phyloP scores from a whole-genome alignment of 2,888 invertebrate genomes.

The Tiliacea citrago region DNA sequence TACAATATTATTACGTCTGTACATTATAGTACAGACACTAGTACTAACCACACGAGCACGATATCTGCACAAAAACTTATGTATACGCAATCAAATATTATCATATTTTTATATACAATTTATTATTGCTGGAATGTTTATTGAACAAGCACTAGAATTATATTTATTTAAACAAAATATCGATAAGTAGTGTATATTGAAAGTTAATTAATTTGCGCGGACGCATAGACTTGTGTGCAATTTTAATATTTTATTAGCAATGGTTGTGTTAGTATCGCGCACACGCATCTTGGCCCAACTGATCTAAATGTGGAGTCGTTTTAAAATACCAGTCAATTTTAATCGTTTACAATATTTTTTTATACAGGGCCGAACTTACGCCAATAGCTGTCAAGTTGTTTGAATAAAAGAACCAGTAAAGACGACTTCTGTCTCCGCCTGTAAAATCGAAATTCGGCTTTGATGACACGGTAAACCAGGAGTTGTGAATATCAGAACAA shows the following conservation, averaged over 20 bases:
- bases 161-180: slow-evolving; percentile 25
- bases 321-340: slow-evolving; percentile 60
- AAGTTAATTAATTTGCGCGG: slow-evolving; percentile 44
- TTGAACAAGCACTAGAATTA: slow-evolving; percentile 29
- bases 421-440: slow-evolving; percentile 10
- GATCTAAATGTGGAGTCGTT: slow-evolving; percentile 58
- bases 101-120: slow-evolving; percentile 62
- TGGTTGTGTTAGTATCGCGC: slow-evolving; percentile 82
- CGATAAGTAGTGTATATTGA: slow-evolving; percentile 40
- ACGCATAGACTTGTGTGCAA: slow-evolving; percentile 82
- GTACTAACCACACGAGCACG: slow-evolving; percentile 48
- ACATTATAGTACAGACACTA: slow-evolving; percentile 41
- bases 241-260: slow-evolving; percentile 82
- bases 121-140: slow-evolving; percentile 43
- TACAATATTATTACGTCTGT: slow-evolving; percentile 40
- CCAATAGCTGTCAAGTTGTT: background rate
- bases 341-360: slow-evolving; percentile 41
- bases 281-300: slow-evolving; percentile 71
- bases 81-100: slow-evolving; percentile 64
- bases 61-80: slow-evolving; percentile 54
- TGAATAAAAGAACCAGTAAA: background rate
- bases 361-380: slow-evolving; percentile 22
- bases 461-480: slow-evolving; percentile 60
- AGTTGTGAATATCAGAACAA: slow-evolving; percentile 85
- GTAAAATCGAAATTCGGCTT: slow-evolving; percentile 22